Evolutionary conservation across 2,797 vertebrate genomes (phyloP).

Genomic region (Halcyon badia): DNA sequence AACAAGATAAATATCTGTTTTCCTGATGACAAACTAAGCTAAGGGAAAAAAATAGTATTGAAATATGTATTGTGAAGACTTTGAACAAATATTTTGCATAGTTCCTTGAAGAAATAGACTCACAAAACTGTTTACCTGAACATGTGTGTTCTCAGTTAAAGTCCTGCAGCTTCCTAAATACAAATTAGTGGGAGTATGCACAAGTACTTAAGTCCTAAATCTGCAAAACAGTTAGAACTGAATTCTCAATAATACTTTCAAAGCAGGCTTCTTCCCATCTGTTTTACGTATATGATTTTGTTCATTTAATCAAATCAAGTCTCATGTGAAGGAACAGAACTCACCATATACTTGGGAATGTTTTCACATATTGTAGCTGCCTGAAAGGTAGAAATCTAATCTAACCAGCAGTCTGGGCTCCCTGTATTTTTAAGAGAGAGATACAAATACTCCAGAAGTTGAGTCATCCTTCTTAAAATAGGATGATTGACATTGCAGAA

Average conservation of each 20-base stretch:
- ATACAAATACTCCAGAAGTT: background rate
- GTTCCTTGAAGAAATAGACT: background rate
- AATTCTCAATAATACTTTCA: background rate
- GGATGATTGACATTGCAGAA: background rate
- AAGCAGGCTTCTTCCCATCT: background rate
- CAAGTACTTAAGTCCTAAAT: background rate
- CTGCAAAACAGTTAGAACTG: background rate
- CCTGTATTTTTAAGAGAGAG: background rate
- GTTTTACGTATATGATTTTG: background rate
- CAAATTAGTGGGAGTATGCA: background rate
- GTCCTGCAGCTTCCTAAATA: background rate
- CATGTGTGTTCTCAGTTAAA: background rate
- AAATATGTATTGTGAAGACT: background rate
- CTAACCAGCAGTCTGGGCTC: background rate
- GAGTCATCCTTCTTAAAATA: conserved; percentile 21
- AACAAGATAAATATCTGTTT: background rate
- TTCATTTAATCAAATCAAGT: background rate
- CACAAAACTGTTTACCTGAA: background rate
- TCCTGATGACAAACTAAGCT: background rate
- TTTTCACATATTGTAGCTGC: background rate
- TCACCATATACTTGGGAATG: background rate
- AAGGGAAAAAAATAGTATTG: background rate
- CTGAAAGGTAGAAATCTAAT: background rate
- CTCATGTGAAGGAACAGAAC: background rate
- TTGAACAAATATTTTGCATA: background rate